Percentiles rank a stretch among this genome's conserved stretches.
phyloP scores from a whole-genome alignment of 2,797 vertebrate genomes.

The Lacerta bilineata region DNA sequence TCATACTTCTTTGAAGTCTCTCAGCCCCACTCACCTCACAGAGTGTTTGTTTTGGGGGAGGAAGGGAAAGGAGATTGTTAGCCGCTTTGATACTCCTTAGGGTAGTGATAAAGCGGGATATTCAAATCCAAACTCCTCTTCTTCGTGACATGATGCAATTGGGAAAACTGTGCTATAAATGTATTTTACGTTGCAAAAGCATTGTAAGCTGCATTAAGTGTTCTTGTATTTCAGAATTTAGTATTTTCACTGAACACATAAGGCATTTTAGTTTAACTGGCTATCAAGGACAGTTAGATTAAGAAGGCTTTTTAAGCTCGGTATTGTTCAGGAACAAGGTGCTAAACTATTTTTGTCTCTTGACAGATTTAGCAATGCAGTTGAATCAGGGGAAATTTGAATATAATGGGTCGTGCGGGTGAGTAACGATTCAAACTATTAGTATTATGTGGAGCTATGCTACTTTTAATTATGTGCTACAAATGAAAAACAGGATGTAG shows the following conservation, averaged over 20 bases:
- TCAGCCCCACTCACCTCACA: too few species aligned
- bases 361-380: conserved; percentile 98
- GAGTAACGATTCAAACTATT: conserved; percentile 80
- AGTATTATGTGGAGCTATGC: conserved; percentile 78
- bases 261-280: conserved; percentile 18
- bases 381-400: conserved; percentile 99
- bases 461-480: conserved; percentile 64
- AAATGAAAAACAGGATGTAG: conserved; percentile 50
- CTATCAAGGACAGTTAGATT: conserved; percentile 34
- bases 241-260: background rate
- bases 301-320: conserved; percentile 25
- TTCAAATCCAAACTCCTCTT: too few species aligned
- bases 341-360: conserved; percentile 76
- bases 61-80: too few species aligned
- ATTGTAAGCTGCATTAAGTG: background rate
- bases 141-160: background rate
- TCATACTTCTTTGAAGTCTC: too few species aligned
- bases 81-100: too few species aligned
- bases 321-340: conserved; percentile 51
- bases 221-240: background rate
- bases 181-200: background rate
- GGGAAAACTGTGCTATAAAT: background rate
- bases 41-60: too few species aligned
- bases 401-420: conserved; percentile 99
- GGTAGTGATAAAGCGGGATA: too few species aligned